phyloP scores from a whole-genome alignment of 2,797 vertebrate species.

The Enteromius anoplus region DNA sequence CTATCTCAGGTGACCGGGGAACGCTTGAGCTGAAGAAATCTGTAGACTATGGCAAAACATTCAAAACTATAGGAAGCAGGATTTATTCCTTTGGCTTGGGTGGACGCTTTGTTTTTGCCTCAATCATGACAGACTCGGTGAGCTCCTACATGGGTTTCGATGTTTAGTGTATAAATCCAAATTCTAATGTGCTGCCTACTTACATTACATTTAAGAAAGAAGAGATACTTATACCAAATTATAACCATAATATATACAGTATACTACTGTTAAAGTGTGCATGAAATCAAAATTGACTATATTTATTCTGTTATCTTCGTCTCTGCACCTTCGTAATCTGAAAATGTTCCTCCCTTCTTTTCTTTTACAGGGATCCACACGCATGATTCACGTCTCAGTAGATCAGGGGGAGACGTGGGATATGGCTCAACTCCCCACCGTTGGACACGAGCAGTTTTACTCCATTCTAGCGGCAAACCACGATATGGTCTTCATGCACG shows the following conservation, averaged over 20 bases:
- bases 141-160: constrained; percentile 22
- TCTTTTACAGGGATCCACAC: constrained; percentile 72
- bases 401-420: constrained; percentile 90
- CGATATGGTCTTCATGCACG: constrained; percentile 97
- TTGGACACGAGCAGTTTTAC: constrained; percentile 93
- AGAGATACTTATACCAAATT: too few species aligned
- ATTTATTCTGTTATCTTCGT: too few species aligned
- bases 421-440: constrained; percentile 93
- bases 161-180: background rate
- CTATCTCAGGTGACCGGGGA: constrained; percentile 80
- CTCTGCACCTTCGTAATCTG: too few species aligned
- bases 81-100: constrained; percentile 93
- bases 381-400: constrained; percentile 89
- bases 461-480: constrained; percentile 91
- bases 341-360: background rate
- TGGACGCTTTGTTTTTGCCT: constrained; percentile 91
- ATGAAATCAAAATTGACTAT: too few species aligned
- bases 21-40: constrained; percentile 86
- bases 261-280: too few species aligned
- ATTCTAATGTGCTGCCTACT: too few species aligned
- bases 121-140: constrained; percentile 90
- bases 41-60: constrained; percentile 82
- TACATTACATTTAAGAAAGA: too few species aligned
- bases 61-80: constrained; percentile 84
- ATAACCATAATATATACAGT: too few species aligned